Evolutionary conservation across 2,888 invertebrate species (phyloP).

Genomic region (Clivina fossor): DNA sequence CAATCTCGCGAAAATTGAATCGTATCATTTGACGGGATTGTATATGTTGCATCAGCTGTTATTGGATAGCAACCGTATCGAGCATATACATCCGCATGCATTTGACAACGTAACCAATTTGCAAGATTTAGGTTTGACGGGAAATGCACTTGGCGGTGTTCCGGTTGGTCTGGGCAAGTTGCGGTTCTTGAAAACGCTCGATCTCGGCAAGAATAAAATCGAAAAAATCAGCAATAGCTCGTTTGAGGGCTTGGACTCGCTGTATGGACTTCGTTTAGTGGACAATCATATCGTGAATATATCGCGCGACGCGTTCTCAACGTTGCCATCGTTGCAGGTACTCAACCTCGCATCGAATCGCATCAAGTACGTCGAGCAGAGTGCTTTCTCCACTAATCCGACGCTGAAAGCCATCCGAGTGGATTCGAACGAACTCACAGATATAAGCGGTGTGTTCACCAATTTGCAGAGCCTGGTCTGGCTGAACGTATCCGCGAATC

Average conservation of each 20-base stretch:
- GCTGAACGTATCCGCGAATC: slow-evolving; percentile 81
- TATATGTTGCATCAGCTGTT: slow-evolving; percentile 73
- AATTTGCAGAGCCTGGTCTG: slow-evolving; percentile 73
- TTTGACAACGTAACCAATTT: slow-evolving; percentile 78
- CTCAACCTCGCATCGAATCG: slow-evolving; percentile 80
- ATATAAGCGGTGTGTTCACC: slow-evolving; percentile 76
- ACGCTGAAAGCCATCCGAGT: slow-evolving; percentile 74
- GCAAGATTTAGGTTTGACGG: slow-evolving; percentile 74
- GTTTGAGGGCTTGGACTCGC: slow-evolving; percentile 71
- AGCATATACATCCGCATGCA: slow-evolving; percentile 67
- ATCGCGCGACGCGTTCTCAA: slow-evolving; percentile 72
- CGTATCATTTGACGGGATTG: slow-evolving; percentile 71
- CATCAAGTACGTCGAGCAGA: slow-evolving; percentile 74
- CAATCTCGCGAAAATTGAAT: slow-evolving; percentile 67
- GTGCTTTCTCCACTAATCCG: slow-evolving; percentile 73
- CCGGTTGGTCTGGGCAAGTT: slow-evolving; percentile 72
- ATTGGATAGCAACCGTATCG: slow-evolving; percentile 73
- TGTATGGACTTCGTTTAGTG: slow-evolving; percentile 75
- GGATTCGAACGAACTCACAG: slow-evolving; percentile 76
- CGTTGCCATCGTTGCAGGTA: slow-evolving; percentile 71
- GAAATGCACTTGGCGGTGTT: slow-evolving; percentile 69
- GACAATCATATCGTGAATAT: slow-evolving; percentile 78
- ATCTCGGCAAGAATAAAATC: slow-evolving; percentile 81
- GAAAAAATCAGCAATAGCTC: slow-evolving; percentile 69
- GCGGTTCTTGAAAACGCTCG: slow-evolving; percentile 71